Evolutionary conservation across 2,888 invertebrate genomes (phyloP), one percentile per base, ranked within the genome.

Genomic region (Luperina nickerlii): DNA sequence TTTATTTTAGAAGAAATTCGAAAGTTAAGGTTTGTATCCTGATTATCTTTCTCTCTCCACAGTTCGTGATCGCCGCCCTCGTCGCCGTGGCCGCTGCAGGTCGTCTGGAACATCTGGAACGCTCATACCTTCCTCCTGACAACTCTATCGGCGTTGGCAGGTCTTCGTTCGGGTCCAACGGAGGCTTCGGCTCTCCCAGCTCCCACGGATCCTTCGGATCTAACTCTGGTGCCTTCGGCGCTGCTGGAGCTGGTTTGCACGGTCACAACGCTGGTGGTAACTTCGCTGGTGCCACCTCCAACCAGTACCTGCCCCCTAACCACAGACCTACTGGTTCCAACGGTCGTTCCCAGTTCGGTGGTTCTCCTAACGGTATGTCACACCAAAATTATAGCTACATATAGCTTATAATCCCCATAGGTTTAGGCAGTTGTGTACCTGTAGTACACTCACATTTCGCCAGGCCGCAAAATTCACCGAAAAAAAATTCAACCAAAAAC

Each of bases 281-380:
- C 15, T 93, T 93, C 83, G 88, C 89, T 42, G 93, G 92, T n/a
- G 95, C 95, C 51, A 93, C 94, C 38, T 94, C 94, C 70, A 96
- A 95, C 91, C 96, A 96, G 81, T 97, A 97, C 89, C 90, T 97
- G 54, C 96, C 96, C 45, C 96, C 96, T 84, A 82, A 94, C 83
- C 94, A 94, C 6, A 95, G 93, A 85, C n/a, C 74, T 24, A 88
- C 94, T 67, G 80, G 90, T 75, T 87, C 90, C 57, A 90, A 83
- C 70, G 91, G 74, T 13, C 70, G 66, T 5, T 73, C 78, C n/a
- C 86, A 87, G 67, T 92, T 90, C 78, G 87, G 67, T 62, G 87
- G 89, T 57, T 71, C 71, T 42, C 20, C 3, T 60, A 20, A 60
- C 1, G 71, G 71, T 71, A n/a, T 42, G 71, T 20, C n/a, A 7